These are phyloP conservation scores for Cistogaster globosa DNA, from an alignment of 2,888 invertebrate species.

Conservation along the genomic window DNA sequence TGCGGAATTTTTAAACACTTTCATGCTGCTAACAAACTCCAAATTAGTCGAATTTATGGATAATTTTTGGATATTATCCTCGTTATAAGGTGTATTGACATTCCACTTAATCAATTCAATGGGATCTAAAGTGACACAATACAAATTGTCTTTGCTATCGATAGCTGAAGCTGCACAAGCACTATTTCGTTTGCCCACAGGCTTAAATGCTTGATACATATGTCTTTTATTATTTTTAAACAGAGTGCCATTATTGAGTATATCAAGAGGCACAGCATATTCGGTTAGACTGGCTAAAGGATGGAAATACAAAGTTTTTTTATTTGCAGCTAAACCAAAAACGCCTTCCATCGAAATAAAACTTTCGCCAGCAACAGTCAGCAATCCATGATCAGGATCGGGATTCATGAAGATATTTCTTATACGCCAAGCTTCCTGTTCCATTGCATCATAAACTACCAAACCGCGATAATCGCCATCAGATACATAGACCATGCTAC, in stretches of 20 bases:
- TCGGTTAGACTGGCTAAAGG: constrained; percentile 86
- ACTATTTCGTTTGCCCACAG: constrained; percentile 85
- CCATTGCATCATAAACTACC: constrained; percentile 85
- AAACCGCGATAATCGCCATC: constrained; percentile 85
- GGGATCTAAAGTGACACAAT: constrained; percentile 87
- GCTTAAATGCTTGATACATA: constrained; percentile 83
- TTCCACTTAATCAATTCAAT: constrained; percentile 90
- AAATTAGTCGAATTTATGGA: constrained; percentile 85
- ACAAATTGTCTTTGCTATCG: constrained; percentile 78
- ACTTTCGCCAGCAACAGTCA: constrained; percentile 84
- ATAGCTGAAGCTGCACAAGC: constrained; percentile 90
- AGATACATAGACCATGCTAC: constrained; percentile 86
- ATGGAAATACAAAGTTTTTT: constrained; percentile 85
- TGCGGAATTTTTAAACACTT: constrained; percentile 85
- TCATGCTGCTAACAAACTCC: constrained; percentile 90
- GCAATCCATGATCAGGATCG: constrained; percentile 85
- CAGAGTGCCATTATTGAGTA: constrained; percentile 84
- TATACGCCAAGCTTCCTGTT: constrained; percentile 85
- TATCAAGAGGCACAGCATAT: constrained; percentile 85
- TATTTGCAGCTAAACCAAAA: constrained; percentile 84
- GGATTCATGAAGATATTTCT: constrained; percentile 85
- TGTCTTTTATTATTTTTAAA: constrained; percentile 83
- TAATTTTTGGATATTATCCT: constrained; percentile 84
- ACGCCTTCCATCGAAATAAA: constrained; percentile 88
- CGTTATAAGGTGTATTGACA: constrained; percentile 85